These are phyloP conservation scores for Tor tambroides DNA, from an alignment of 2,113 vertebrate species.

Conservation along the genomic window DNA sequence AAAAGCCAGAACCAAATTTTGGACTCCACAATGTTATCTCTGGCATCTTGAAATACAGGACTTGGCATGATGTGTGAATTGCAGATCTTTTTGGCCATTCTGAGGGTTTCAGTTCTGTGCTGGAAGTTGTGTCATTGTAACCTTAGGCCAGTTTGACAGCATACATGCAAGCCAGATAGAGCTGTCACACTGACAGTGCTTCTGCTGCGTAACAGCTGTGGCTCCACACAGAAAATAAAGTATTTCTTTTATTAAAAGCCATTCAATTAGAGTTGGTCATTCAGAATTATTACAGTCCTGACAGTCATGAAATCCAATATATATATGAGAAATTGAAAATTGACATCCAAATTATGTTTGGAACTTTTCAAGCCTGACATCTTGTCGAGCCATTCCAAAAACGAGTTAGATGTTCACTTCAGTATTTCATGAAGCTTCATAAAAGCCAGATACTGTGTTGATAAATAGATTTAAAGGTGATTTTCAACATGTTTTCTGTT, in stretches of 20 bases:
- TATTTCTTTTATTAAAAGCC: neutral
- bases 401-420: neutral
- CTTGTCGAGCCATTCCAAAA: too few species aligned
- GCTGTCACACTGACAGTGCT: neutral
- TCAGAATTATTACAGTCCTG: neutral
- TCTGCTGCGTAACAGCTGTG: too few species aligned
- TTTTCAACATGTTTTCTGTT: neutral
- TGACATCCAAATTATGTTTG: too few species aligned
- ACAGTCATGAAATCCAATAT: neutral
- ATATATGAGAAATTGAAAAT: neutral
- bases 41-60: neutral
- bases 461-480: neutral
- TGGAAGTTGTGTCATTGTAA: slow-evolving; percentile 5
- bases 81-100: neutral
- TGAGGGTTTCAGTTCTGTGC: slow-evolving; percentile 2
- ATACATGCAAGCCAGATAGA: neutral
- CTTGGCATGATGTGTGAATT: neutral
- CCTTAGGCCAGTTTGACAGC: neutral
- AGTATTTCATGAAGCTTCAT: neutral
- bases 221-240: neutral
- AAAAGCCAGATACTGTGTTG: neutral
- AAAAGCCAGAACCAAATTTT: neutral
- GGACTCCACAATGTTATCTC: neutral
- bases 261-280: neutral
- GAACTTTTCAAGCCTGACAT: too few species aligned